Percentiles rank a stretch among this genome's conserved stretches.
Evolutionary conservation across 1,140 invertebrate genomes (phyloP).

Genomic region (Diabrotica virgifera): DNA sequence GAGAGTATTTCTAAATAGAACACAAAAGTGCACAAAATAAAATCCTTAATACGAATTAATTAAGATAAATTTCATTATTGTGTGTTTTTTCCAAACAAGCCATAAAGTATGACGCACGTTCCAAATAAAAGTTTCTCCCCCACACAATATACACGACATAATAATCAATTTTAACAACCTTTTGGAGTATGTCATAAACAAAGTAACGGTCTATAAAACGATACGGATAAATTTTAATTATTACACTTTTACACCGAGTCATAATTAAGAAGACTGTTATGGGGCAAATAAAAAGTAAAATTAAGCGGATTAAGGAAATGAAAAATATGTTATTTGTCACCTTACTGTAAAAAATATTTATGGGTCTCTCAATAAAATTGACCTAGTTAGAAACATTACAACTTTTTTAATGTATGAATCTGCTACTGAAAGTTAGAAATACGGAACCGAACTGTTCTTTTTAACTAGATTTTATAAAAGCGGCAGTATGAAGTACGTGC

Average conservation of each 20-base stretch:
- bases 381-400: too few species aligned
- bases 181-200: conserved; percentile 18
- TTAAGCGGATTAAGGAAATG: not conserved
- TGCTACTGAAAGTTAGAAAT: too few species aligned
- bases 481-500: too few species aligned
- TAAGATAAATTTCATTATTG: conserved; percentile 9
- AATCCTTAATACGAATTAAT: not conserved
- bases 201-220: conserved; percentile 20
- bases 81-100: conserved; percentile 12
- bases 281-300: conserved; percentile 13
- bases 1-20: not conserved
- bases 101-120: conserved; percentile 11
- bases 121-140: conserved; percentile 18
- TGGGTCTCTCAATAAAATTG: too few species aligned
- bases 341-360: not conserved
- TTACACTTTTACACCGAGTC: conserved; percentile 20
- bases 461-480: too few species aligned
- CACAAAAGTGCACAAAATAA: not conserved
- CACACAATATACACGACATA: conserved; percentile 17
- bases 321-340: not conserved
- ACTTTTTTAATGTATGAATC: too few species aligned
- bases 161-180: conserved; percentile 23
- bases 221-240: conserved; percentile 23
- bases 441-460: too few species aligned
- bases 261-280: conserved; percentile 18